Evolutionary conservation across 1,140 invertebrate genomes (phyloP), one percentile per base, ranked within the genome.

Genomic region (Anthonomus grandis): DNA sequence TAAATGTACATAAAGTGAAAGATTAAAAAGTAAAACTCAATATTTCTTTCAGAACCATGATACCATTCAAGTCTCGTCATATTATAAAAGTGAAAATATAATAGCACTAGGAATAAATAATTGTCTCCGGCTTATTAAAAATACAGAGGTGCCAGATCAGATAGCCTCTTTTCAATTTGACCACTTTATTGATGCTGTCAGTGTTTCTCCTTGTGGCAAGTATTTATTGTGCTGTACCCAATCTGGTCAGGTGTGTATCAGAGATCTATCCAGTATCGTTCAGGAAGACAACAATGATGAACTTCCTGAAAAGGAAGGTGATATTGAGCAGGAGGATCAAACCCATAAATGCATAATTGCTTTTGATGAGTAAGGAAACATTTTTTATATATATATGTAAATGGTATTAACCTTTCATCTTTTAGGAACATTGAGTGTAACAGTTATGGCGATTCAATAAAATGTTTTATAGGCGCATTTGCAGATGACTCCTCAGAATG

Each of bases 31-130:
- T n/a, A n/a, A n/a, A n/a, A n/a, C n/a, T n/a, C n/a, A n/a, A n/a
- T n/a, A n/a, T n/a, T n/a, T n/a, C n/a, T n/a, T n/a, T n/a, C n/a
- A n/a, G n/a, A n/a, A n/a, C n/a, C n/a, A n/a, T n/a, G n/a, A n/a
- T n/a, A n/a, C n/a, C n/a, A n/a, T n/a, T n/a, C n/a, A n/a, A n/a
- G n/a, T n/a, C n/a, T n/a, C n/a, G n/a, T n/a, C n/a, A n/a, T n/a
- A n/a, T n/a, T n/a, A n/a, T n/a, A n/a, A n/a, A n/a, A n/a, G n/a
- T n/a, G n/a, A n/a, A n/a, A n/a, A n/a, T n/a, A n/a, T n/a, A n/a
- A n/a, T n/a, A n/a, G n/a, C n/a, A n/a, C n/a, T 58, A 5, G 46
- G 12, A 5, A 58, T 58, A 9, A 37, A 58, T 18, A 51, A 51
- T 21, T 36, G 53, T 17, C 38, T 58, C 21, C 22, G 48, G 24